A percentile compares a stretch with the other conserved stretches of the same genome.
Evolutionary conservation across 1,140 invertebrate species (phyloP).

Genomic region (Nixonia krombeini): DNA sequence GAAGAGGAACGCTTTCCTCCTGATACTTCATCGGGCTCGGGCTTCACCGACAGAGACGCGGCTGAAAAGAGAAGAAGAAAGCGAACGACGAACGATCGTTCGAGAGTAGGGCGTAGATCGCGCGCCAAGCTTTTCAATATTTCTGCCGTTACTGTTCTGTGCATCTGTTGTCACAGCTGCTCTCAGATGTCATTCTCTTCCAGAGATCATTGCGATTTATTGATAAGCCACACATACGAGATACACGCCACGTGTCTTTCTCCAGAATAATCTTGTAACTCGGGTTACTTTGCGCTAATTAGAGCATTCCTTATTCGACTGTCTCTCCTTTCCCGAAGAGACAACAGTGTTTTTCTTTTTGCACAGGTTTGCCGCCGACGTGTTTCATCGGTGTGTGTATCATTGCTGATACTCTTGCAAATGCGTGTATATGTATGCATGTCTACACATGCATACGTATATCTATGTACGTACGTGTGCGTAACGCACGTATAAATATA

Average conservation of each 20-base stretch:
- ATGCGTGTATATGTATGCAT: too few relatives aligned
- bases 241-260: background rate
- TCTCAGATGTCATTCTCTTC: background rate
- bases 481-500: background rate
- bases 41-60: too few relatives aligned
- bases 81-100: constrained; percentile 5
- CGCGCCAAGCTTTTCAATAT: constrained; percentile 52
- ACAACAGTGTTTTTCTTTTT: too few relatives aligned
- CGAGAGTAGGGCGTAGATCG: constrained; percentile 15
- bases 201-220: background rate
- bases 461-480: background rate
- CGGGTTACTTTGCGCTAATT: background rate
- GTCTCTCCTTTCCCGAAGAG: too few relatives aligned
- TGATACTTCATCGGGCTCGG: too few relatives aligned
- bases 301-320: too few relatives aligned
- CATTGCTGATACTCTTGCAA: too few relatives aligned
- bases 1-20: too few relatives aligned
- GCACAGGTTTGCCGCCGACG: too few relatives aligned
- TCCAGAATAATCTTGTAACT: background rate
- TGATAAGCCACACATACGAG: background rate
- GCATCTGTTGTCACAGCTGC: background rate
- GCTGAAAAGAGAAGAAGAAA: constrained; percentile 1
- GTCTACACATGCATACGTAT: too few relatives aligned
- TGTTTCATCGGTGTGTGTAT: too few relatives aligned
- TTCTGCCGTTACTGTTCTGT: constrained; percentile 22